Conservation (phyloP, 1,140 invertebrate species). For the Epicauta chinensis region DNA sequence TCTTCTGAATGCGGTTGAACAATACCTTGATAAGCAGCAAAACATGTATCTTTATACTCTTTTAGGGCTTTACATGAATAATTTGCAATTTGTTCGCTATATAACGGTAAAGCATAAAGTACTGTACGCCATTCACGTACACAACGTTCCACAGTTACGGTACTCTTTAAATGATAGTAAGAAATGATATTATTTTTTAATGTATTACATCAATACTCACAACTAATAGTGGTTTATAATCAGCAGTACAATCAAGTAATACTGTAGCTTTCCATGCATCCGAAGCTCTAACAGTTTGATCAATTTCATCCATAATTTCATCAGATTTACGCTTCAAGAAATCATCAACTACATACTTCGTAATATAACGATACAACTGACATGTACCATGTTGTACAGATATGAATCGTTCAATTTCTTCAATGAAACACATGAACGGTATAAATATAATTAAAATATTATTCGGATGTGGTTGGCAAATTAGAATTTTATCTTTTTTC, state of each 20-base stretch:
- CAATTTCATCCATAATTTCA: conserved; percentile 55
- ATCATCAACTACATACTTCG: conserved; percentile 68
- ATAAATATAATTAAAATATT: conserved; percentile 73
- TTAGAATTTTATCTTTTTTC: conserved; percentile 49
- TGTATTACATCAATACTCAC: conserved; percentile 40
- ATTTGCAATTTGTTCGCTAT: conserved; percentile 62
- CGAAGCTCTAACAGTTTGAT: conserved; percentile 62
- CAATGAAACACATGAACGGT: conserved; percentile 66
- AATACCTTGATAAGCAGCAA: conserved; percentile 66
- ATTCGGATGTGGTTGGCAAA: conserved; percentile 66
- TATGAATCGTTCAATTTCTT: conserved; percentile 67
- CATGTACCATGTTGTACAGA: conserved; percentile 45
- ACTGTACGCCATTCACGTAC: conserved; percentile 62
- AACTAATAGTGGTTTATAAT: conserved; percentile 62
- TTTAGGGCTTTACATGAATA: conserved; percentile 63
- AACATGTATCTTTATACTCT: conserved; percentile 70
- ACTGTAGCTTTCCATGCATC: conserved; percentile 68
- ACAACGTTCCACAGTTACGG: conserved; percentile 64
- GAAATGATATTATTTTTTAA: neutral
- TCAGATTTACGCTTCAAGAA: conserved; percentile 56
- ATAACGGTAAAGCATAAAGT: conserved; percentile 64
- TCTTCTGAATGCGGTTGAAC: conserved; percentile 77
- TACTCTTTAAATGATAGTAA: conserved; percentile 50
- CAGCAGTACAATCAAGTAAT: conserved; percentile 56
- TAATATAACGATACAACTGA: conserved; percentile 66